Base-by-base conservation (phyloP, 1,140 invertebrate species). In the Hylaeus volcanicus region DNA sequence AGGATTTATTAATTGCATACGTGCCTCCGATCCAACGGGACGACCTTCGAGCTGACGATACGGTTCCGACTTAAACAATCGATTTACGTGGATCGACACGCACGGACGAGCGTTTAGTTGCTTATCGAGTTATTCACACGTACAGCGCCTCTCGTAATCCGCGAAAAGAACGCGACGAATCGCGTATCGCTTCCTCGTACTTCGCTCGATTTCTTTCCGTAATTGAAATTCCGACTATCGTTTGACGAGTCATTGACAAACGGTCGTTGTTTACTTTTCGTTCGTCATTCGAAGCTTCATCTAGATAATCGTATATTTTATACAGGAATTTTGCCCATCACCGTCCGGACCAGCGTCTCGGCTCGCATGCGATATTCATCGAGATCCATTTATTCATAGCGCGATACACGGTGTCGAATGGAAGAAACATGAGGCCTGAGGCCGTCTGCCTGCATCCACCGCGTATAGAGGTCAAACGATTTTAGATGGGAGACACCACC, bases 331-430 rank as follows among this genome's bases (percentile, higher is more conserved):
- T 26, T 26, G 26, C 26, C 26, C 26, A 26, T 26, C 26, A 26
- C 26, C 26, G 26, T 0, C 26, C 26, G 26, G 60, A 64, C 58
- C 63, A 53, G 61, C 48, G 43, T 73, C 51, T 78, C 48, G 39
- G 39, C 61, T 58, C 75, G 41, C 58, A 85, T 84, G 81, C 85
- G 51, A 70, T 85, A 85, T 85, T 85, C 83, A 85, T 85, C 61
- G 71, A 56, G 63, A 77, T 85, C 70, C 79, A 77, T 81, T 85
- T 85, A 85, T 85, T 85, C 84, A 81, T 70, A 72, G 82, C 84
- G 63, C 66, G 82, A 85, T 81, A 84, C 84, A 63, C 63, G 68
- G 39, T 79, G 39, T 79, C 56, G 73, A 61, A 77, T 84, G 82
- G 77, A 81, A 81, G 82, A 84, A 85, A 81, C 84, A 77, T 64